Evolutionary conservation across 2,797 vertebrate genomes (phyloP), one percentile per base, ranked within the genome.

Genomic region (Cuniculus paca): DNA sequence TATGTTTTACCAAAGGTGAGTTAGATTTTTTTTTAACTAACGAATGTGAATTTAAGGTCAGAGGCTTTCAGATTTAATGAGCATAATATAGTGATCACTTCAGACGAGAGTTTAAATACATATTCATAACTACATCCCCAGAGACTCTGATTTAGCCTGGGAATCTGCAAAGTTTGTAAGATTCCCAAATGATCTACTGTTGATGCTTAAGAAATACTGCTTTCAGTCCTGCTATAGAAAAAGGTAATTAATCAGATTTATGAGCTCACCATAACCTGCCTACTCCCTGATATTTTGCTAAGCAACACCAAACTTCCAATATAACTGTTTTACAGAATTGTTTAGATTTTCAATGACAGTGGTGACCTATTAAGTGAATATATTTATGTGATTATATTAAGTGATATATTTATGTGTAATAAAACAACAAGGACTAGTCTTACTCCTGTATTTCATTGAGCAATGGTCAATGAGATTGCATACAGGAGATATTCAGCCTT

Each of bases 281-380:
- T 82, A 6, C 12, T 28, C 58, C 58, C n/a, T 54, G 39, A 26
- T 81, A 80, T 87, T 95, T 60, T 91, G n/a, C 75, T 60, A 61
- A 91, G 56, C 7, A 61, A 12, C n/a, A n/a, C 39, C 74, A 65
- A 93, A 56, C 31, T 84, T 91, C 36, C 52, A 56, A 48, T n/a
- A 80, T 22, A 75, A 42, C 7, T 65, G 13, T 36, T 88, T 87
- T 17, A 50, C 13, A 48, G 90, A 91, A 22, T 87, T 34, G 34
- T 68, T 52, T 63, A 80, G 45, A 39, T 94, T 94, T 95, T 54
- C 48, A 86, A 28, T 79, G 34, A 91, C 50, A 61, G 31, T 8
- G 10, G 14, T 72, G 87, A 72, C 36, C 52, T 74, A 42, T 19
- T 65, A 54, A 94, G 65, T 78, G 19, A 89, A 74, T 42, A n/a